A percentile compares a stretch with the other conserved stretches of the same genome.
Conservation (phyloP, 2,113 vertebrate species). For the Hypomesus transpacificus region DNA sequence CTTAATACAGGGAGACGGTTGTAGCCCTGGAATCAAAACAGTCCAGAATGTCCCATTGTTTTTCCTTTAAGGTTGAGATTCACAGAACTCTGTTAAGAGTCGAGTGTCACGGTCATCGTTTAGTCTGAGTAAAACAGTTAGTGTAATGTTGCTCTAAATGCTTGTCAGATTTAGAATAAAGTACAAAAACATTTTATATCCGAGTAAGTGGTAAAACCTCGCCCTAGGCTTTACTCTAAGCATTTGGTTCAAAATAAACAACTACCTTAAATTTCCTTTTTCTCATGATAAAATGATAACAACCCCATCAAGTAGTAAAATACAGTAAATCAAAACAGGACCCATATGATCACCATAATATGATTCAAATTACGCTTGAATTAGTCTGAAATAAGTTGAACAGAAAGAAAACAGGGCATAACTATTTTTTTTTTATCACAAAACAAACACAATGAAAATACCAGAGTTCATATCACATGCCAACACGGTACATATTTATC, state of each 20-base stretch:
- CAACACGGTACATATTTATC: slow-evolving; percentile 18
- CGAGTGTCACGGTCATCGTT: slow-evolving; percentile 19
- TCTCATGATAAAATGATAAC: slow-evolving; percentile 29
- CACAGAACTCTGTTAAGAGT: slow-evolving; percentile 23
- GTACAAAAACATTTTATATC: not conserved
- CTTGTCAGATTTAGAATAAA: not conserved
- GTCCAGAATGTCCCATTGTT: slow-evolving; percentile 15
- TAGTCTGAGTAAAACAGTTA: slow-evolving; percentile 14
- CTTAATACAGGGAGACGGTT: not conserved
- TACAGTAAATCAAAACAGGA: slow-evolving; percentile 16
- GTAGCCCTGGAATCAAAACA: slow-evolving; percentile 1
- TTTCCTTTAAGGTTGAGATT: slow-evolving; percentile 17
- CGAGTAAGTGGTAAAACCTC: not conserved
- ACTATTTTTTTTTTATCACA: slow-evolving; percentile 14
- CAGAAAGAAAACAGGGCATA: slow-evolving; percentile 11
- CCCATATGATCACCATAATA: slow-evolving; percentile 23
- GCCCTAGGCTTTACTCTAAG: not conserved
- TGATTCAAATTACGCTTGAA: not conserved
- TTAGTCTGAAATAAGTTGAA: slow-evolving; percentile 31
- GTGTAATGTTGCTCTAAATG: not conserved
- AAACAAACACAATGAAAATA: slow-evolving; percentile 27
- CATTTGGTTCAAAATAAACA: slow-evolving; percentile 5
- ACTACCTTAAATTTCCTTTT: slow-evolving; percentile 2
- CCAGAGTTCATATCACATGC: slow-evolving; percentile 34
- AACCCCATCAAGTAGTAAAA: slow-evolving; percentile 20